Evolutionary conservation across 2,113 vertebrate species (phyloP), one percentile per base, ranked within the genome.

Genomic region (Electrona antarctica): DNA sequence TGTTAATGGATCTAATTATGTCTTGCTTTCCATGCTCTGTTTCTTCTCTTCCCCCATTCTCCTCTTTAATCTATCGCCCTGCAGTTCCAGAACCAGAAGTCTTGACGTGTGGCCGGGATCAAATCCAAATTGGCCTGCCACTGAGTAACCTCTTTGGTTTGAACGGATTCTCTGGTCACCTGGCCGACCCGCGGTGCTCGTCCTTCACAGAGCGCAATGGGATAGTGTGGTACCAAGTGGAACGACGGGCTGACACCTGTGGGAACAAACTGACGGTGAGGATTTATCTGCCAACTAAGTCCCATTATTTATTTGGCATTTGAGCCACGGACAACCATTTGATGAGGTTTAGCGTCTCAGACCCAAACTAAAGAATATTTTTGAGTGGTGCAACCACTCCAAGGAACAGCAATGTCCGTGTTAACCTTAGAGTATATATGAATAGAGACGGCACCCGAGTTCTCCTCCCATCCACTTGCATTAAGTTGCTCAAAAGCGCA

Each of bases 221-320:
- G 9, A 56, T 60, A 0, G 69, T 90, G 51, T 90, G 90, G 90
- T 91, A 89, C 7, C 68, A 84, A 76, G 82, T 85, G 21, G 64
- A 67, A 2, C 59, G 67, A 4, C 60, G 0, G 0, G 64, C 64
- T 8, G 82, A 71, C 5, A 55, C 64, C 56, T 92, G 90, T 77
- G 91, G 90, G 72, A 92, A 87, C 64, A 65, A 6, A 15, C 60
- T 85, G 63, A 89, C 0, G 87, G 91, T 92, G 80, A 84, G 67
- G 7, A 57, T 33, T 33, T 33, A 4, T 33, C 29, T 33, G 29
- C 29, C 29, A 33, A n/a, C n/a, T n/a, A n/a, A n/a, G n/a, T n/a
- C n/a, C n/a, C n/a, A n/a, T n/a, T n/a, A n/a, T n/a, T n/a, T n/a
- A n/a, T n/a, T n/a, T n/a, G n/a, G n/a, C n/a, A n/a, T n/a, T n/a